Base-by-base conservation (phyloP, 2,113 vertebrate species). In the Cnemophilus loriae region DNA sequence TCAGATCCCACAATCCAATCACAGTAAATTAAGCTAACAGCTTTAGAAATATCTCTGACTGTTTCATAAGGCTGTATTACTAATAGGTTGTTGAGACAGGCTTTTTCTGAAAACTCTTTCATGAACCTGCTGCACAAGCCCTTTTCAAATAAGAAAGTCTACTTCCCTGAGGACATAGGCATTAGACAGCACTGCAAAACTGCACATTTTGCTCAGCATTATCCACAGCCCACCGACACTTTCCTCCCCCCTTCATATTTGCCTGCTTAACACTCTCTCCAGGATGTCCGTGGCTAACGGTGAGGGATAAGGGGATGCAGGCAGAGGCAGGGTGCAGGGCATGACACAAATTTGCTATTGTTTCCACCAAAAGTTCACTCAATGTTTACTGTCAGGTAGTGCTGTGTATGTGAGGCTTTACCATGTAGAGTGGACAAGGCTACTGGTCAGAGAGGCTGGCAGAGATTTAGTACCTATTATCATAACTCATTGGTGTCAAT, bases 131-230 rank as follows among this genome's bases (percentile, higher is more conserved):
- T 79, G 90, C 65, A 75, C 78, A 91, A 96, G 81, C 89, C 69
- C 47, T 95, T 95, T 96, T 88, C 63, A 76, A 79, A 91, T 89
- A 78, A 86, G 89, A 63, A 87, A 82, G 77, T 59, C 75, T 76
- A 3, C 69, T 91, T 93, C 89, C 92, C 92, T 47, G 70, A 88
- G 89, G 92, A 96, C 84, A 87, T 2, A 42, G 76, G 77, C 68
- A 77, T 94, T 87, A 85, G 94, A 61, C 78, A 96, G 80, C 75
- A n/a, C 73, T 87, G 93, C 91, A 95, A 84, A 91, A 84, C 68
- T 89, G 55, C 69, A 79, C 82, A 42, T 30, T 78, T 70, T 77
- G 70, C 84, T 96, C 92, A 89, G 91, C 88, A 71, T 94, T 95
- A 90, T 76, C 82, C 73, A 70, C 90, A 95, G 70, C 33, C 73